Conservation (phyloP, 2,888 invertebrate genomes). For the Cremastobaeus sp. region DNA sequence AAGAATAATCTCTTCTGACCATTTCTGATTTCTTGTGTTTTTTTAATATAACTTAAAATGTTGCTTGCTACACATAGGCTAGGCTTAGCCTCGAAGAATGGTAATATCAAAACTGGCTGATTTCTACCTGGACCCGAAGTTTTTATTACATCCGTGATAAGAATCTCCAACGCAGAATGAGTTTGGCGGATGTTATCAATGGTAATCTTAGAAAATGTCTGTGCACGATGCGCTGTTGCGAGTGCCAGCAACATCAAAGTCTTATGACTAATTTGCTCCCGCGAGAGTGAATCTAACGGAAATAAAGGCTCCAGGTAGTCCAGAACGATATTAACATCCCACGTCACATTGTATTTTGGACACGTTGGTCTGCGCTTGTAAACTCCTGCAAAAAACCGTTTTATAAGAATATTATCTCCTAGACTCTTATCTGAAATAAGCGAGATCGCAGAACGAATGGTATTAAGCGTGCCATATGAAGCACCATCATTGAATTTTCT, state of each 20-base stretch:
- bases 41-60: constrained; percentile 19
- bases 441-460: constrained; percentile 15
- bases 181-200: constrained; percentile 24
- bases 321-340: constrained; percentile 64
- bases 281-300: constrained; percentile 6
- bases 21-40: constrained; percentile 12
- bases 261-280: constrained; percentile 2
- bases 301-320: constrained; percentile 9
- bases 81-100: constrained; percentile 9
- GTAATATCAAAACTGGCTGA: constrained; percentile 41
- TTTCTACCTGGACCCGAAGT: constrained; percentile 35
- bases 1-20: constrained; percentile 17
- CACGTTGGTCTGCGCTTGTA: constrained; percentile 38
- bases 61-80: constrained; percentile 24
- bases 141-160: constrained; percentile 43
- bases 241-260: constrained; percentile 18
- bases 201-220: constrained; percentile 29
- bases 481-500: constrained; percentile 21
- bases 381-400: constrained; percentile 47
- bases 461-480: constrained; percentile 23
- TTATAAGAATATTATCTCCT: constrained; percentile 7
- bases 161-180: constrained; percentile 18
- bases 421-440: constrained; percentile 1
- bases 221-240: constrained; percentile 27
- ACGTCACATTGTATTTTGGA: constrained; percentile 64